Conservation (phyloP, 2,888 invertebrate genomes). For the Corbicula japonica region DNA sequence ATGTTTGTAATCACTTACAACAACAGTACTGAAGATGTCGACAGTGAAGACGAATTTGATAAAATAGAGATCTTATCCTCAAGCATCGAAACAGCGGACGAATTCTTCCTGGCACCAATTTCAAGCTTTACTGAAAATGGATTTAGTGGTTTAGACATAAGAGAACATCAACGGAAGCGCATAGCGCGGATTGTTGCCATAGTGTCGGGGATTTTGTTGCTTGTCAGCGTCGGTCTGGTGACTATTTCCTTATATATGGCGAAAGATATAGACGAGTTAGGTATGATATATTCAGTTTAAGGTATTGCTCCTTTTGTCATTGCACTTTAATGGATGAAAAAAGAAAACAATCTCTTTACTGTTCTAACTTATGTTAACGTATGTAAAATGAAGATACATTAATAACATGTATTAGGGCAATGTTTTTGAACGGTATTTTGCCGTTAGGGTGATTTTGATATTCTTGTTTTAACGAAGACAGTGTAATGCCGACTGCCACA, state of each 20-base stretch:
- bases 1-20: slow-evolving; percentile 65
- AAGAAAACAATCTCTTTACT: not conserved
- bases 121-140: slow-evolving; percentile 51
- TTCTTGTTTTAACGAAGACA: not conserved
- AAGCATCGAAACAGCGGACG: slow-evolving; percentile 59
- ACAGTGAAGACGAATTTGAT: slow-evolving; percentile 62
- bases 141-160: slow-evolving; percentile 39
- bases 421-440: not conserved
- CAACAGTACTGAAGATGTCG: slow-evolving; percentile 55
- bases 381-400: too few relatives aligned
- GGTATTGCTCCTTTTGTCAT: too few relatives aligned
- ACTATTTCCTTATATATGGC: slow-evolving; percentile 97
- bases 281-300: slow-evolving; percentile 90
- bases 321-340: too few relatives aligned
- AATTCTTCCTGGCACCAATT: slow-evolving; percentile 63
- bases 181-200: slow-evolving; percentile 93
- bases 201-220: slow-evolving; percentile 94
- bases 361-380: not conserved
- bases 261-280: slow-evolving; percentile 97
- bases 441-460: not conserved
- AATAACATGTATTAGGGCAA: too few relatives aligned
- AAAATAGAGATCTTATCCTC: slow-evolving; percentile 65
- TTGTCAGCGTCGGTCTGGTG: slow-evolving; percentile 95
- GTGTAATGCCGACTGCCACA: too few relatives aligned
- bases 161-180: slow-evolving; percentile 70